A percentile compares a stretch with the other conserved stretches of the same genome.
Conservation (phyloP, 2,113 vertebrate species). For the Uropsilus gracilis region DNA sequence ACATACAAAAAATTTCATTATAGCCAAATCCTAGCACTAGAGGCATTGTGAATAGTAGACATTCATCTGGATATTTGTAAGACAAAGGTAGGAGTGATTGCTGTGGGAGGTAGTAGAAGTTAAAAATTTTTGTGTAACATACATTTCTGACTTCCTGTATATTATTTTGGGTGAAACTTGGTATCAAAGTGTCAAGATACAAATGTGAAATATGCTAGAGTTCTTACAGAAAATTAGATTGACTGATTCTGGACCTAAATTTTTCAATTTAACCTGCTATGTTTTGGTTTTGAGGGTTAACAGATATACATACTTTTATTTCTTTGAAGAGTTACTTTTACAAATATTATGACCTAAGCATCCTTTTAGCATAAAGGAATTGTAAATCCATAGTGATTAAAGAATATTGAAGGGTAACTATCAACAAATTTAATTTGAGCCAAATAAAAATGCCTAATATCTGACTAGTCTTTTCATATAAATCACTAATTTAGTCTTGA, state of each 20-base stretch:
- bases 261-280: slow-evolving; percentile 21
- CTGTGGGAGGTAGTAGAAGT: neutral
- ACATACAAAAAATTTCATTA: slow-evolving; percentile 12
- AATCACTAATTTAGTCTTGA: neutral
- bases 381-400: neutral
- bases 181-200: slow-evolving; percentile 21
- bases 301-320: neutral
- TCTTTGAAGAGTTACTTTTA: slow-evolving; percentile 50
- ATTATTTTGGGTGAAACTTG: slow-evolving; percentile 17
- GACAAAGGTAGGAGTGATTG: neutral
- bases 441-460: neutral
- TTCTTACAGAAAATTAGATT: slow-evolving; percentile 25
- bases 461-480: slow-evolving; percentile 18
- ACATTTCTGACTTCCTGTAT: neutral
- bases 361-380: slow-evolving; percentile 40
- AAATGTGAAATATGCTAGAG: slow-evolving; percentile 3
- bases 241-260: neutral
- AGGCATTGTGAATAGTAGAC: neutral
- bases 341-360: neutral
- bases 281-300: slow-evolving; percentile 32
- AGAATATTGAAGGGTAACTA: neutral
- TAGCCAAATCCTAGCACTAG: neutral
- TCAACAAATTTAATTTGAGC: slow-evolving; percentile 43
- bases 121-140: slow-evolving; percentile 9
- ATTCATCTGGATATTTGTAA: neutral